Conservation (phyloP, 2,113 vertebrate genomes). For the Melanerpes formicivorus region DNA sequence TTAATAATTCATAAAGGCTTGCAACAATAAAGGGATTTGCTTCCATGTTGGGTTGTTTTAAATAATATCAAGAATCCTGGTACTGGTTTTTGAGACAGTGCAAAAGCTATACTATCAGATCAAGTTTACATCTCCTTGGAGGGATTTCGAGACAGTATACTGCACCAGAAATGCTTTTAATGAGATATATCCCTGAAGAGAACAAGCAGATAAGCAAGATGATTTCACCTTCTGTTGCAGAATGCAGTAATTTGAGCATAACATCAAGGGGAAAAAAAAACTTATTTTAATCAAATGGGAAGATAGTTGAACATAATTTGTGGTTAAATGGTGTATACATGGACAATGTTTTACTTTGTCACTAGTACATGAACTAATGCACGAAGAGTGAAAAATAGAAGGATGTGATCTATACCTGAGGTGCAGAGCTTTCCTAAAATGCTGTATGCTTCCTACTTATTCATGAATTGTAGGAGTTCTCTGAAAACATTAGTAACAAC, state of each 20-base stretch:
- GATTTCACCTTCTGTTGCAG: not conserved
- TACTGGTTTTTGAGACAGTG: not conserved
- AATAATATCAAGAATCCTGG: slow-evolving; percentile 44
- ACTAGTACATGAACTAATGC: not conserved
- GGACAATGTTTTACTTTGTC: slow-evolving; percentile 62
- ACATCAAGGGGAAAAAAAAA: not conserved
- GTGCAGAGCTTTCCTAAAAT: slow-evolving; percentile 49
- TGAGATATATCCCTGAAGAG: not conserved
- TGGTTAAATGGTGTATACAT: not conserved
- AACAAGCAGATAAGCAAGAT: not conserved
- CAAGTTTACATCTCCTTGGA: slow-evolving; percentile 27
- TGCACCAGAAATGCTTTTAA: slow-evolving; percentile 42
- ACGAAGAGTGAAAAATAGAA: slow-evolving; percentile 24
- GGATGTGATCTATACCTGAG: slow-evolving; percentile 40
- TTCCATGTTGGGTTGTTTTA: slow-evolving; percentile 21
- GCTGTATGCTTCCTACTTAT: slow-evolving; percentile 68
- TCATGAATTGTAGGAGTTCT: slow-evolving; percentile 74
- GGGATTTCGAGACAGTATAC: not conserved
- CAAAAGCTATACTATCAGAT: slow-evolving; percentile 9
- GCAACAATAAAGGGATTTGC: slow-evolving; percentile 36
- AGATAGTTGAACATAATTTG: not conserved
- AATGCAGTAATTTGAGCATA: not conserved
- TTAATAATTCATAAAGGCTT: slow-evolving; percentile 61
- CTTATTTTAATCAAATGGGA: not conserved
- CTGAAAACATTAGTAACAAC: slow-evolving; percentile 78